These are phyloP conservation scores for Malurus elegans DNA, from an alignment of 2,113 vertebrate genomes.

Conservation along the genomic window DNA sequence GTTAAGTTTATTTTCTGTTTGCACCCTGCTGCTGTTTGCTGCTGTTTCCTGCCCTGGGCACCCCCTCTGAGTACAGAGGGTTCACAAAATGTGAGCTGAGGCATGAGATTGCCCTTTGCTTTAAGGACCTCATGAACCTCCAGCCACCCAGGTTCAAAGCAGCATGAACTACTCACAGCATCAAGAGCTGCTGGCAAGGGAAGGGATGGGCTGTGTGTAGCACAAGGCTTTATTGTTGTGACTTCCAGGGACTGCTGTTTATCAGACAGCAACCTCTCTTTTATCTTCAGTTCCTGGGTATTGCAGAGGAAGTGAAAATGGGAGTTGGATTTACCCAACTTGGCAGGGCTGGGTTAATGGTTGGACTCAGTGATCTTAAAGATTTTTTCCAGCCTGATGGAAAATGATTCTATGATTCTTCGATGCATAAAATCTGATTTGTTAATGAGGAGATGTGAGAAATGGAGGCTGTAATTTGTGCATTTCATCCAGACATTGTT, in stretches of 20 bases:
- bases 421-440: neutral
- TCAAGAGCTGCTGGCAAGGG: neutral
- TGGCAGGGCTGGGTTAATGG: neutral
- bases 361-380: neutral
- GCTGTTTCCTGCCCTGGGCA: neutral
- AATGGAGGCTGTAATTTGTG: neutral
- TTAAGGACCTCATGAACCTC: neutral
- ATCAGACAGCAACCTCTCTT: neutral
- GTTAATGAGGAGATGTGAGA: neutral
- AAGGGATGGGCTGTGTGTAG: neutral
- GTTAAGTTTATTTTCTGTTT: neutral
- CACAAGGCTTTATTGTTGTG: neutral
- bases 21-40: neutral
- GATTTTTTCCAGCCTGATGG: neutral
- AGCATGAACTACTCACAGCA: neutral
- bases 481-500: neutral
- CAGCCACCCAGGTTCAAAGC: neutral
- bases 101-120: neutral
- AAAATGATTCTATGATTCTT: neutral
- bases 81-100: neutral
- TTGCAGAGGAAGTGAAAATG: neutral
- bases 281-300: neutral
- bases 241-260: neutral
- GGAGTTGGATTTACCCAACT: neutral
- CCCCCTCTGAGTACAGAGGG: neutral